Evolutionary conservation across 2,113 vertebrate species (phyloP), one percentile per base, ranked within the genome.

Genomic region (Salminus brasiliensis): DNA sequence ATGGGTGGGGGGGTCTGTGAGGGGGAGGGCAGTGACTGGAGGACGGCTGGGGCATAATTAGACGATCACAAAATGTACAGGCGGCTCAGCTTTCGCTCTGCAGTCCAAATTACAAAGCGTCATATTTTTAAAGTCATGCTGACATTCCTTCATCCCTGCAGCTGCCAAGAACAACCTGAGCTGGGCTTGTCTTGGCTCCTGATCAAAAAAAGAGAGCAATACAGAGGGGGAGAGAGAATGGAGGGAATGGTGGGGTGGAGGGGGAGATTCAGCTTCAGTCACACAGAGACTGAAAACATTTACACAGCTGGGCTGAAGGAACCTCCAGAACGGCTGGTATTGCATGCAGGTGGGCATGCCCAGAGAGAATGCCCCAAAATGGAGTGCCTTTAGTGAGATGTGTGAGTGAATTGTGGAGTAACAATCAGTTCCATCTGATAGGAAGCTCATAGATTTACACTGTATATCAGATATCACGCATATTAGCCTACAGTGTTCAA

Each of bases 241-340:
- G 62, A n/a, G 45, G 27, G 29, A 79, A 43, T 45, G 25, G 45
- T 52, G 27, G 45, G 25, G 34, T 6, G 29, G 43, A 47, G 43
- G 23, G 41, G 10, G 41, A 15, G 2, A 90, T 88, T 89, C 80
- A 87, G 91, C 94, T 94, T 94, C 93, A 96, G 95, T 95, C 95
- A 92, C 95, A 94, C 94, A 91, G 92, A 95, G 95, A 97, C 95
- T 93, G 91, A 97, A 97, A 98, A 97, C 96, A 97, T 98, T 98
- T 96, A 98, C 95, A 98, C 96, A 98, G 97, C 97, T 98, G 96
- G 95, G 95, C 6, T 32, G 49, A 23, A 66, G 60, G 62, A 76
- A 66, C 62, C 59, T 75, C 25, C 69, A 45, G 49, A 11, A 62
- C 59, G 57, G 12, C 52, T 43, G 72, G 55, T 29, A 62, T 63